Conservation (phyloP, 2,797 vertebrate species). For the Aplochiton taeniatus region DNA sequence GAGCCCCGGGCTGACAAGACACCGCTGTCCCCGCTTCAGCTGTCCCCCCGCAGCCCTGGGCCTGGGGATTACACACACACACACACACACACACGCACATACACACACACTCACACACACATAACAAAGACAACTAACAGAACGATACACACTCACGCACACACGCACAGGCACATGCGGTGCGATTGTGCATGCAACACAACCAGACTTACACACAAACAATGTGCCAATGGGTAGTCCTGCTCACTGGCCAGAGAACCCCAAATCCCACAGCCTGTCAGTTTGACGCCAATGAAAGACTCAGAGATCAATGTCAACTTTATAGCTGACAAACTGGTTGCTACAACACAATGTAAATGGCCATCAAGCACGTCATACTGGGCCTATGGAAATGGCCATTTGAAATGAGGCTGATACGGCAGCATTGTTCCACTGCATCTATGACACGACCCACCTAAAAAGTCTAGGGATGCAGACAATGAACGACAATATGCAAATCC, state of each 20-base stretch:
- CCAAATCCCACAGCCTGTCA: background rate
- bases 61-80: slow-evolving; percentile 67
- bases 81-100: slow-evolving; percentile 13
- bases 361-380: background rate
- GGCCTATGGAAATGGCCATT: background rate
- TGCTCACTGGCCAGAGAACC: background rate
- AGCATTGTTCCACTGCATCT: no score
- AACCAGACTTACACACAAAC: slow-evolving; percentile 8
- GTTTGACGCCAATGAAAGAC: slow-evolving; percentile 21
- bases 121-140: slow-evolving; percentile 71
- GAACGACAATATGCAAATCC: no score
- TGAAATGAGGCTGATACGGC: background rate
- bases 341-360: background rate
- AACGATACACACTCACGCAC: background rate
- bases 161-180: slow-evolving; percentile 12
- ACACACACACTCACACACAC: slow-evolving; percentile 19
- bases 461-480: no score
- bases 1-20: slow-evolving; percentile 87
- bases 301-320: background rate
- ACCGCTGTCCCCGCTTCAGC: slow-evolving; percentile 83
- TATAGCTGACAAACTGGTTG: background rate
- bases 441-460: no score
- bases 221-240: slow-evolving; percentile 9
- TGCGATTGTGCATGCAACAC: slow-evolving; percentile 20
- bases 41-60: slow-evolving; percentile 91